Conservation (phyloP, 2,797 vertebrate species). For the Psittacula echo region DNA sequence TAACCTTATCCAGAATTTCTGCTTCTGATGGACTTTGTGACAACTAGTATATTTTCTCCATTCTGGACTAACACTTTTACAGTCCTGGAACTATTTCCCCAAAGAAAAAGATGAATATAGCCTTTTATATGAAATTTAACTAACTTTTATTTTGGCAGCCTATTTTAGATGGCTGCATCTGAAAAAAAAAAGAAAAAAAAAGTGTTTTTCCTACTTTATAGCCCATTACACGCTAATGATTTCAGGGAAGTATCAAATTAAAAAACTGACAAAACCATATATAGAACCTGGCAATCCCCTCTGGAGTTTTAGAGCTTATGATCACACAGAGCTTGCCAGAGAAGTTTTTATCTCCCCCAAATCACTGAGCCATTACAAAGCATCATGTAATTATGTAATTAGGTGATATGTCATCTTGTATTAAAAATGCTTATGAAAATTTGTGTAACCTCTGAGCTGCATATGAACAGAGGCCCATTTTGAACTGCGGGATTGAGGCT, state of each 20-base stretch:
- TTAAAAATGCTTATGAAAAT: slow-evolving; percentile 29
- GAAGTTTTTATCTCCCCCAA: slow-evolving; percentile 63
- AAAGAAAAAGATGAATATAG: not conserved
- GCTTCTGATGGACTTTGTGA: not conserved
- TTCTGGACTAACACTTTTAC: not conserved
- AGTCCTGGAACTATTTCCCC: not conserved
- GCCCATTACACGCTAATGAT: slow-evolving; percentile 27
- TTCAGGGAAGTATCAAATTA: slow-evolving; percentile 42
- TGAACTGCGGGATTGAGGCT: not conserved
- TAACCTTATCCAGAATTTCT: not conserved
- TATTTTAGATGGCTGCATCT: not conserved
- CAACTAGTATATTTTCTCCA: not conserved
- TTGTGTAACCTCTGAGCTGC: not conserved
- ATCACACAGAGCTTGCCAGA: slow-evolving; percentile 3
- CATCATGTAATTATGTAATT: slow-evolving; percentile 44
- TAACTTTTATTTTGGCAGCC: slow-evolving; percentile 8
- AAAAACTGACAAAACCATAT: slow-evolving; percentile 30
- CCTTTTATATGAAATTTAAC: slow-evolving; percentile 5
- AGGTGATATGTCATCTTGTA: slow-evolving; percentile 28
- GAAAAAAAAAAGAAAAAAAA: not conserved
- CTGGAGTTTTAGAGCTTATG: slow-evolving; percentile 34
- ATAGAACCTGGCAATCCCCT: slow-evolving; percentile 17
- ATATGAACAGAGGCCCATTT: not conserved
- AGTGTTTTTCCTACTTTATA: not conserved
- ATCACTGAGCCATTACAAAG: slow-evolving; percentile 51